These are phyloP conservation scores for Chiloscyllium punctatum DNA, from an alignment of 2,797 vertebrate genomes.

Conservation along the genomic window DNA sequence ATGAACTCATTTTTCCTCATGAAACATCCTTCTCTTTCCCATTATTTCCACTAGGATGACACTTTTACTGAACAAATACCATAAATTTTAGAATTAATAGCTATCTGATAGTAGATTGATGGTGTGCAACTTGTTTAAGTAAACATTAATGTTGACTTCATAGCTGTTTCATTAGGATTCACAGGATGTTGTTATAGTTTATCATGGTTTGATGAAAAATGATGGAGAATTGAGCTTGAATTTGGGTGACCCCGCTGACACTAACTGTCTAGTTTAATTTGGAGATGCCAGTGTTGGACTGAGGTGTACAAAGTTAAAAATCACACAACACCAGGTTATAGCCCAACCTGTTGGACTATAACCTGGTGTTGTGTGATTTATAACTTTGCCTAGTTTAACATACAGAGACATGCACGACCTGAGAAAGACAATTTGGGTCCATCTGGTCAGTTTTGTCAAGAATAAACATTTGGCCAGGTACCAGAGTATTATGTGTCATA, in stretches of 20 bases:
- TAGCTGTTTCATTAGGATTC: background rate
- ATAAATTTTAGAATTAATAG: too few relatives aligned
- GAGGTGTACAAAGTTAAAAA: too few relatives aligned
- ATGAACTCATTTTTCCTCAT: background rate
- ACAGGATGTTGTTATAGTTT: background rate
- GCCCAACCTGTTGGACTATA: too few relatives aligned
- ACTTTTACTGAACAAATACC: too few relatives aligned
- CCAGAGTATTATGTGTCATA: background rate
- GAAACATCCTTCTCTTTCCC: background rate
- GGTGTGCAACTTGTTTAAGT: too few relatives aligned
- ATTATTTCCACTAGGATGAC: background rate
- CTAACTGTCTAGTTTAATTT: background rate
- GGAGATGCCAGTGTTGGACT: too few relatives aligned
- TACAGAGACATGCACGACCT: background rate
- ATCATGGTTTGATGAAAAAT: background rate
- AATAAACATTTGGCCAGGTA: background rate
- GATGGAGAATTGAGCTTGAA: background rate
- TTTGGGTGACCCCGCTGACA: background rate
- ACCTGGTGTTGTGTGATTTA: too few relatives aligned
- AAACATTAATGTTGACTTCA: background rate
- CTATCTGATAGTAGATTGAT: too few relatives aligned
- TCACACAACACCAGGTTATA: too few relatives aligned
- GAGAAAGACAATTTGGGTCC: background rate
- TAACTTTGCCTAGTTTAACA: background rate
- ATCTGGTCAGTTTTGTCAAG: background rate